Conservation (phyloP, 1,140 invertebrate genomes). For the Rhysida immarginata region DNA sequence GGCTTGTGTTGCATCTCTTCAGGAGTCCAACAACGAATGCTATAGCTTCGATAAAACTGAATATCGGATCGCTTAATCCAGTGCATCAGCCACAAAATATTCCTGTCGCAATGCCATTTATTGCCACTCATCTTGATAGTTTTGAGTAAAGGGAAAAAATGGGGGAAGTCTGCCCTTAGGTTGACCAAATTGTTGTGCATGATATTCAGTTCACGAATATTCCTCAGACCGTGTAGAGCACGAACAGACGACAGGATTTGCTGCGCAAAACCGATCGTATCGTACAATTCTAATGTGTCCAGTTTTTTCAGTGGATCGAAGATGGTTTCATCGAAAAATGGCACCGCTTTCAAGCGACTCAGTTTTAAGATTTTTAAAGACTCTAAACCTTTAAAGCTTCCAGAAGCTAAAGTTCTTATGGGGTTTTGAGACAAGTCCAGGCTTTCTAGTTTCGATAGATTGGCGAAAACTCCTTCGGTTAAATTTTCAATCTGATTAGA, state of each 20-base stretch:
- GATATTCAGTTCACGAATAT: conserved; percentile 46
- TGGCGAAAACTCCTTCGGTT: conserved; percentile 24
- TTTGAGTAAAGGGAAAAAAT: conserved; percentile 47
- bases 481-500: conserved; percentile 31
- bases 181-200: conserved; percentile 43
- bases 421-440: conserved; percentile 65
- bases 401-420: conserved; percentile 44
- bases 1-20: conserved; percentile 19
- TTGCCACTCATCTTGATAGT: conserved; percentile 32
- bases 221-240: conserved; percentile 43
- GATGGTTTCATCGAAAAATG: conserved; percentile 28
- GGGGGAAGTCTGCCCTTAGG: conserved; percentile 47
- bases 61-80: conserved; percentile 27
- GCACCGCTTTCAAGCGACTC: conserved; percentile 42
- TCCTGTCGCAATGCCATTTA: conserved; percentile 29
- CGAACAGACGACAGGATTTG: conserved; percentile 44
- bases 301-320: conserved; percentile 47
- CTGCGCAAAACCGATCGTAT: conserved; percentile 49
- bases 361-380: conserved; percentile 47
- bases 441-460: conserved; percentile 30
- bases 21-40: conserved; percentile 22
- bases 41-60: conserved; percentile 22
- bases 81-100: conserved; percentile 27
- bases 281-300: conserved; percentile 50
- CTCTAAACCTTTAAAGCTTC: conserved; percentile 46